Base-by-base conservation (phyloP, 2,797 vertebrate species). In the Gobio occitaniae region DNA sequence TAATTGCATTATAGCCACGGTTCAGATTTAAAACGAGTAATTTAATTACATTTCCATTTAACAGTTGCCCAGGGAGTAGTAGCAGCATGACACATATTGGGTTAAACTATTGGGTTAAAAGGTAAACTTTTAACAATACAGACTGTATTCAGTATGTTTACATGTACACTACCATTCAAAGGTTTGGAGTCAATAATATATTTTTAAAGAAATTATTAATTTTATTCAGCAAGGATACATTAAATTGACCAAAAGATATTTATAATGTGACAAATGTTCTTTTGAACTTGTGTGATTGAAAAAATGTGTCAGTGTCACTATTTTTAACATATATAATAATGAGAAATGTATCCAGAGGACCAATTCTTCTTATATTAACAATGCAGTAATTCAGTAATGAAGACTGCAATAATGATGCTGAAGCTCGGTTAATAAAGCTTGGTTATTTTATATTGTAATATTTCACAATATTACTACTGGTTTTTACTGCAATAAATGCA, bases 1-100 rank as follows among this genome's bases (percentile, higher is more conserved):
- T 56, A 78, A 88, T 86, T 87, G 63, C 74, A 90, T 88, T 87
- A 87, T 38, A 86, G 32, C 47, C 2, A 54, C n/a, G n/a, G 17
- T 70, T 56, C 85, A 83, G 83, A 80, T 77, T 71, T 87, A 77
- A 82, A 77, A 63, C 48, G 13, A n/a, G 80, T 87, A 86, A 87
- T 90, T 83, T 29, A 87, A 90, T 88, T 83, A 87, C 17, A 76
- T 32, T 84, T 87, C 61, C 86, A 50, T 56, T 52, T 68, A 65
- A 75, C 59, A 50, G 32, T 83, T 52, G 71, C 48, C 36, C 32
- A 68, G 15, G 6, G 47, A 76, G 47, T 74, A 50, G 56, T 19
- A 50, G 11, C 21, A 4, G 11, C 21, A 4, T 29, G n/a, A 44
- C 41, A 48, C 11, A 38, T 17, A 10, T 75, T 36, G 21, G 29